Evolutionary conservation across 1,140 invertebrate genomes (phyloP).

Genomic region (Thaumetopoea pityocampa): DNA sequence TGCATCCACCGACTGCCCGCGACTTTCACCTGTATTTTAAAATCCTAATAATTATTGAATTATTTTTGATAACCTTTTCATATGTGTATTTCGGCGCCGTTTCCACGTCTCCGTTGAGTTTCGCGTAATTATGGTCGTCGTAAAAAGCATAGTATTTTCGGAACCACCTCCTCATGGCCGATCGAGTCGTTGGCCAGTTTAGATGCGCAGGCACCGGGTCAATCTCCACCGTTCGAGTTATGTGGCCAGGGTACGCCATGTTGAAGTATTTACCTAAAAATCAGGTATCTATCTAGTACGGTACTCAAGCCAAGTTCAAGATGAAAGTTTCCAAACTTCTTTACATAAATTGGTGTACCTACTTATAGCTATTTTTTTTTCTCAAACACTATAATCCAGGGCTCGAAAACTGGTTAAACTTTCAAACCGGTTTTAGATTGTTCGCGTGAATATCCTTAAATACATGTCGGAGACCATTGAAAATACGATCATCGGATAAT

Average conservation of each 20-base stretch:
- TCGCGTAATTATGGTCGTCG: slow-evolving; percentile 26
- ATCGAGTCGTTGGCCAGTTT: slow-evolving; percentile 5
- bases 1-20: neutral
- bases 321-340: too few species aligned
- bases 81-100: slow-evolving; percentile 45
- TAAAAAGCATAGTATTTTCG: slow-evolving; percentile 36
- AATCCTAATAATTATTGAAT: neutral
- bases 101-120: slow-evolving; percentile 25
- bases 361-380: too few species aligned
- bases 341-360: too few species aligned
- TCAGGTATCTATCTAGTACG: too few species aligned
- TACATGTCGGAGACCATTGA: too few species aligned
- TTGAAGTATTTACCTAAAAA: slow-evolving; percentile 44
- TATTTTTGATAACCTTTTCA: slow-evolving; percentile 29
- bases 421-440: too few species aligned
- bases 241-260: slow-evolving; percentile 37
- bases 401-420: too few species aligned
- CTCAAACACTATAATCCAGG: too few species aligned
- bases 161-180: slow-evolving; percentile 32
- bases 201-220: slow-evolving; percentile 43
- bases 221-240: slow-evolving; percentile 36
- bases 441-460: too few species aligned
- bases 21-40: neutral
- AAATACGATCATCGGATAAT: too few species aligned
- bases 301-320: too few species aligned